Base-by-base conservation (phyloP, 37 sponge, comb jelly and placozoan species). In the Halisarca cf. caerulea region DNA sequence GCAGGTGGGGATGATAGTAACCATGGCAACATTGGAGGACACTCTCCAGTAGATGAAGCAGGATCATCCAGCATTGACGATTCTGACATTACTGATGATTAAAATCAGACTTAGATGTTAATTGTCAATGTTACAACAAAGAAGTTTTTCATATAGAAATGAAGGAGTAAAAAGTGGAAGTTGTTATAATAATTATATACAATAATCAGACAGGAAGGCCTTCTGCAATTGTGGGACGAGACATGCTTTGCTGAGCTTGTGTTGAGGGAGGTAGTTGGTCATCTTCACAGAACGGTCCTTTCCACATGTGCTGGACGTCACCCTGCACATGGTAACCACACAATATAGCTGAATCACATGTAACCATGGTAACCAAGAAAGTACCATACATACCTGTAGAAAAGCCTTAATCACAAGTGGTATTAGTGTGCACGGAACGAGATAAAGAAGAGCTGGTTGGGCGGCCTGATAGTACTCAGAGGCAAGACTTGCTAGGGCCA, bases 391-490 rank as follows among this genome's bases (percentile, higher is more conserved):
- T 28, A 91, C 92, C 89, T 91, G 92, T 0, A 91, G 18, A 17
- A 33, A 27, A 17, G 92, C 92, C 42, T 87, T 87, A 70, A 85
- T 7, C 11, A 88, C 20, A 3, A 91, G 59, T n/a, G 93, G 93
- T 28, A 92, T 17, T 9, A 92, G 79, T 2, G 82, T 70, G 36
- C 87, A 60, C 0, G 93, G 93, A 32, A 92, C 93, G 8, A 92
- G 80, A 71, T 92, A 92, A 55, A 92, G 89, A 14, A 92, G 86
- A 45, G 93, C 93, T 17, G 93, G 93, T 59, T 92, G 93, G 42
- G 93, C 86, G 0, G 82, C 69, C 27, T 57, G 43, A 23, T 25
- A 61, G 41, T 79, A 43, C 30, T 91, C 92, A 9, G 84, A 80
- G 2, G 82, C 80, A 15, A 89, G 1, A 36, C 79, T 71, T 3